phyloP scores from a whole-genome alignment of 2,113 vertebrate species.

The Rutilus rutilus region DNA sequence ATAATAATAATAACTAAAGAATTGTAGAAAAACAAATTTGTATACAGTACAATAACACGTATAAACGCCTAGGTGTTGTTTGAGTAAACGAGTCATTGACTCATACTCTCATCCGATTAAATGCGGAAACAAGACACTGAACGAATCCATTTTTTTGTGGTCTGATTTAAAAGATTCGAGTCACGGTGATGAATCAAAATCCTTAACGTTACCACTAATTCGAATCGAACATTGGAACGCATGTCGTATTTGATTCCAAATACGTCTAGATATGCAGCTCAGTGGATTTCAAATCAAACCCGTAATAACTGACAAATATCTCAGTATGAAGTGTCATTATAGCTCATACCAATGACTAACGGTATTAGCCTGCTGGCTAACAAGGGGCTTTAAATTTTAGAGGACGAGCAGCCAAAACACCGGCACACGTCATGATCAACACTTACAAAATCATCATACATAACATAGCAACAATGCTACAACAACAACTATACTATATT shows the following conservation, averaged over 20 bases:
- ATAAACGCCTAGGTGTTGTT: too few species aligned
- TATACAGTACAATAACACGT: too few species aligned
- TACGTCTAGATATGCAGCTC: not conserved
- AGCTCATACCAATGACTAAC: constrained; percentile 7
- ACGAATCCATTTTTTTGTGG: not conserved
- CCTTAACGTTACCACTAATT: not conserved
- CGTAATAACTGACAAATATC: not conserved
- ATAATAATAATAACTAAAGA: too few species aligned
- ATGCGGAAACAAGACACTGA: not conserved
- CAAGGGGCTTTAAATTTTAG: constrained; percentile 9
- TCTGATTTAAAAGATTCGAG: not conserved
- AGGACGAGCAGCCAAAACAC: constrained; percentile 24
- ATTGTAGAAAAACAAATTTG: too few species aligned
- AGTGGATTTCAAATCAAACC: not conserved
- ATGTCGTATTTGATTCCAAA: not conserved
- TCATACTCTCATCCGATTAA: too few species aligned
- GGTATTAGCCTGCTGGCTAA: constrained; percentile 19
- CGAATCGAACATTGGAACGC: not conserved
- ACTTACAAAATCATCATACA: not conserved
- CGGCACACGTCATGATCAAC: not conserved
- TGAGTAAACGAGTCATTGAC: too few species aligned
- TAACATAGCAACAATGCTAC: not conserved
- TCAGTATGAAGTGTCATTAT: not conserved
- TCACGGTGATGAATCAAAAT: not conserved
- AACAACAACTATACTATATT: not conserved